Evolutionary conservation across 2,888 invertebrate genomes (phyloP).

Genomic region (Nemurella pictetii): DNA sequence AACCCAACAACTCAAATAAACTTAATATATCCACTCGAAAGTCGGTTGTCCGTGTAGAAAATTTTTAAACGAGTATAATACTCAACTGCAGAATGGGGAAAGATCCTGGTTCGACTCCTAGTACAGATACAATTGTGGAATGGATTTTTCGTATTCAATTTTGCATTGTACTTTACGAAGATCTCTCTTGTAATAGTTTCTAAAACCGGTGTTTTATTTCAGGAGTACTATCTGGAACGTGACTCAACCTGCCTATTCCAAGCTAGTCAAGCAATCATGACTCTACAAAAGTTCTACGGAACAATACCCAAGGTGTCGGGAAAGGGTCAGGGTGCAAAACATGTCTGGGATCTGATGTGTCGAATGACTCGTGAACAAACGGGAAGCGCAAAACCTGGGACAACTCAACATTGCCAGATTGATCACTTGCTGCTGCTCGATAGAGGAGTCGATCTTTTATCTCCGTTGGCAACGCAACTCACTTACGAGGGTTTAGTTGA

Average conservation of each 20-base stretch:
- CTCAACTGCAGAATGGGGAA: too few relatives aligned
- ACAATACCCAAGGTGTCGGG: slow-evolving; percentile 87
- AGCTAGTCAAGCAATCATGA: slow-evolving; percentile 83
- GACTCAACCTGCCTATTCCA: slow-evolving; percentile 88
- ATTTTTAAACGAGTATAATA: too few relatives aligned
- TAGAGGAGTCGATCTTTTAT: slow-evolving; percentile 86
- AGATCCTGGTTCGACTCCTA: too few relatives aligned
- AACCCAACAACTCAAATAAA: too few relatives aligned
- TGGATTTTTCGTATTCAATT: too few relatives aligned
- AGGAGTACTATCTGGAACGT: slow-evolving; percentile 84
- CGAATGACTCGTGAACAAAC: slow-evolving; percentile 68
- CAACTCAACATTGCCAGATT: slow-evolving; percentile 55
- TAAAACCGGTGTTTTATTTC: slow-evolving; percentile 28
- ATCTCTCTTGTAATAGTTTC: too few relatives aligned
- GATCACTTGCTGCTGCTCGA: slow-evolving; percentile 91
- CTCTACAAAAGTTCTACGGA: slow-evolving; percentile 85
- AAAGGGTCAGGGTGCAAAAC: slow-evolving; percentile 84
- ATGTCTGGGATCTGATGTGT: slow-evolving; percentile 85
- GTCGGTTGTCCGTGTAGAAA: too few relatives aligned
- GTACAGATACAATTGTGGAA: too few relatives aligned
- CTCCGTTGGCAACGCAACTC: slow-evolving; percentile 89
- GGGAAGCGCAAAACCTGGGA: slow-evolving; percentile 48
- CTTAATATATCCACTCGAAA: too few relatives aligned
- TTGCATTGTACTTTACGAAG: too few relatives aligned
- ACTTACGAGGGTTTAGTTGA: slow-evolving; percentile 98